phyloP scores from a whole-genome alignment of 2,797 vertebrate genomes.

The Hoplostethus atlanticus region DNA sequence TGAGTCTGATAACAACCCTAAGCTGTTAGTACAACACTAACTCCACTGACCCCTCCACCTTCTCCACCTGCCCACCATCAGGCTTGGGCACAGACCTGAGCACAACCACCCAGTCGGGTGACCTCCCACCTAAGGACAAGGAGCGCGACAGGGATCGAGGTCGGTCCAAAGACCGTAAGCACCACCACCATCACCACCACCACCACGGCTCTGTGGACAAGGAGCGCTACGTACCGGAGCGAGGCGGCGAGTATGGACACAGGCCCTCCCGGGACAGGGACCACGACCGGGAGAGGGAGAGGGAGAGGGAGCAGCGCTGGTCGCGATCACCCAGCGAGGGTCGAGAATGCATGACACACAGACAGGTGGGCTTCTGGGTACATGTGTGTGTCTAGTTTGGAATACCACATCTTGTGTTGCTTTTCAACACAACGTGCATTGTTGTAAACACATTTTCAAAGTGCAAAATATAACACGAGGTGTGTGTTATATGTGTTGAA shows the following conservation, averaged over 20 bases:
- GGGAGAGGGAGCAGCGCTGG: slow-evolving; percentile 87
- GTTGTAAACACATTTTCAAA: slow-evolving; percentile 1
- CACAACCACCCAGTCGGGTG: slow-evolving; percentile 91
- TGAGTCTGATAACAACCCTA: not conserved
- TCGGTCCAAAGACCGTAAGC: slow-evolving; percentile 92
- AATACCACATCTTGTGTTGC: not conserved
- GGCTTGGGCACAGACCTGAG: slow-evolving; percentile 92
- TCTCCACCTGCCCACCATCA: slow-evolving; percentile 45
- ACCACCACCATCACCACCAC: slow-evolving; percentile 90
- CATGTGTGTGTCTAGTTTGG: slow-evolving; percentile 13
- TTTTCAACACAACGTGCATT: not conserved
- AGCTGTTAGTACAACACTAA: slow-evolving; percentile 2
- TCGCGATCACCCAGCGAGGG: slow-evolving; percentile 95
- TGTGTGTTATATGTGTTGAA: slow-evolving; percentile 20
- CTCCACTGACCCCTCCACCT: not conserved
- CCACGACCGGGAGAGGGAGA: slow-evolving; percentile 48
- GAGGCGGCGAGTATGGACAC: slow-evolving; percentile 85
- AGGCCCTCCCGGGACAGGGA: slow-evolving; percentile 81
- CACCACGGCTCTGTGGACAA: slow-evolving; percentile 89
- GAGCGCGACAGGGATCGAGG: slow-evolving; percentile 92
- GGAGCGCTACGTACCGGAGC: slow-evolving; percentile 88
- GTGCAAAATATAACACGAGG: not conserved
- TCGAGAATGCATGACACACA: slow-evolving; percentile 90
- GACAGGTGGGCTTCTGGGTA: slow-evolving; percentile 91
- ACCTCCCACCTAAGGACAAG: slow-evolving; percentile 89